These are phyloP conservation scores for Cuniculus paca DNA, from an alignment of 2,797 vertebrate species.

Conservation along the genomic window DNA sequence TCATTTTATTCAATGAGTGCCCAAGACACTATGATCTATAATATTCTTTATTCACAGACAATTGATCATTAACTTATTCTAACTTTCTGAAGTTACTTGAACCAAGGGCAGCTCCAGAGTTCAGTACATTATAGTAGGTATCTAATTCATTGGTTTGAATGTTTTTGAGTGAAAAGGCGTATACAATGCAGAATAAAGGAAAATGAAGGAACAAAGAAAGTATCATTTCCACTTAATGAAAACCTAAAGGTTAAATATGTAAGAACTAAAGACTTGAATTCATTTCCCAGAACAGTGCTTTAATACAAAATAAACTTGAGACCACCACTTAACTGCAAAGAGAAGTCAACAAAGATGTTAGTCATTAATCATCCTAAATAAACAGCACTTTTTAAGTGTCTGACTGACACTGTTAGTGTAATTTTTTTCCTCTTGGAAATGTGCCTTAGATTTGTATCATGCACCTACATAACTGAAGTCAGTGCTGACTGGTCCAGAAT, in stretches of 20 bases:
- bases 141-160: constrained; percentile 55
- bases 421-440: constrained; percentile 53
- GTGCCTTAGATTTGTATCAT: constrained; percentile 50
- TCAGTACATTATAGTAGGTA: not conserved
- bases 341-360: constrained; percentile 70
- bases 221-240: constrained; percentile 68
- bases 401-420: constrained; percentile 66
- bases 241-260: constrained; percentile 67
- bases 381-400: constrained; percentile 60
- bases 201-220: constrained; percentile 66
- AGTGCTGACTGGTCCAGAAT: not conserved
- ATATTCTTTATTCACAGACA: constrained; percentile 61
- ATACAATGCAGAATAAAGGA: constrained; percentile 64
- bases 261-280: constrained; percentile 67
- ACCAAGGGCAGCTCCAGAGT: constrained; percentile 43
- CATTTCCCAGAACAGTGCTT: constrained; percentile 75
- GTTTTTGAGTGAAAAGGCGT: constrained; percentile 63
- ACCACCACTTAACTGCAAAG: constrained; percentile 68
- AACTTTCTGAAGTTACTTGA: constrained; percentile 74
- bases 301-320: constrained; percentile 79
- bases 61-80: constrained; percentile 74
- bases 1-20: constrained; percentile 51
- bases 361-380: constrained; percentile 77
- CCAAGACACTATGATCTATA: constrained; percentile 55
- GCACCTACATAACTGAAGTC: not conserved